Evolutionary conservation across 1,140 invertebrate species (phyloP), one percentile per base, ranked within the genome.

Genomic region (Ctenoplectra terminalis): DNA sequence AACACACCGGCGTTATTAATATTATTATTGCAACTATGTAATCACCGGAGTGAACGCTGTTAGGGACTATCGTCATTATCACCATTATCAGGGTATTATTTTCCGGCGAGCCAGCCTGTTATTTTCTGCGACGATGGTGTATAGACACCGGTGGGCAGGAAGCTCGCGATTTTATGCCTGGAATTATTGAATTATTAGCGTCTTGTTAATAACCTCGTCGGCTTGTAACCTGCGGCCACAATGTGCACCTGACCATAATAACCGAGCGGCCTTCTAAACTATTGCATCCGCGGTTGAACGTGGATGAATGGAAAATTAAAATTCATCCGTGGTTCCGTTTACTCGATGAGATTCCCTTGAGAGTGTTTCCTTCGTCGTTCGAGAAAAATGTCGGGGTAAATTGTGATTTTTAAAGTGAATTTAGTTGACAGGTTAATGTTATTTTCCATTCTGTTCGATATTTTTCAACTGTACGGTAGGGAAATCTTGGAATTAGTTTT

Each of bases 111-210:
- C 31, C 0, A 56, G 46, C 69, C 56, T 63, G 69, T 79, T 72
- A 79, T 79, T 79, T 63, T 34, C 69, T 48, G 15, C 17, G 50
- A 37, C 37, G 31, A 15, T 26, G 60, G 31, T 8, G 23, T 17
- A 29, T 13, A 17, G 1, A 40, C 4, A 4, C 2, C 50, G 7
- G 9, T 2, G 40, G 13, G 56, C 66, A 79, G 66, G 67, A 71
- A 71, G 76, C 34, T 34, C 20, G 20, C 46, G 67, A 79, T 79
- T 73, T 63, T 31, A 61, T 26, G 17, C 43, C 23, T 13, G 60
- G 15, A 61, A 72, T 79, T 46, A 73, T 79, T 79, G 56, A 79
- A 79, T 79, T 79, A 73, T 61, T 61, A 52, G 43, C 56, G 56
- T 72, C 54, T 71, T 37, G 37, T 79, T 71, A 78, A 78, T 78